Conservation (phyloP, 2,888 invertebrate genomes). For the Laspeyria flexula region DNA sequence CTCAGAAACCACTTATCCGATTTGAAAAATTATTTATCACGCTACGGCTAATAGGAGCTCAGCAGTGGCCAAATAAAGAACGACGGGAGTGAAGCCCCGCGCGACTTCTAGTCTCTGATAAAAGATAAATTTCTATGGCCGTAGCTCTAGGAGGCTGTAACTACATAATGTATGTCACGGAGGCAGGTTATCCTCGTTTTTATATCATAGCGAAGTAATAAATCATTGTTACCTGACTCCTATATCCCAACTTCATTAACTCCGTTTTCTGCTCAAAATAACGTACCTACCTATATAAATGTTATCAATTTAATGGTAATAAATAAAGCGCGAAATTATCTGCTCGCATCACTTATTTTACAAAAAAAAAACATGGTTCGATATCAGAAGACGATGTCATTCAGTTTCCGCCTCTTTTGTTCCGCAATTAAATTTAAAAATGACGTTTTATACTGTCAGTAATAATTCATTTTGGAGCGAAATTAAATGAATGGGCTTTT, state of each 20-base stretch:
- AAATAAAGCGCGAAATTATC: conserved; percentile 29
- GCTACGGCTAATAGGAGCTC: too few relatives aligned
- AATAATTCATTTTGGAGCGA: conserved; percentile 24
- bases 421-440: conserved; percentile 35
- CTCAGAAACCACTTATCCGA: too few relatives aligned
- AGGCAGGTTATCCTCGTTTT: conserved; percentile 1
- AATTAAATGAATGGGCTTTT: conserved; percentile 23
- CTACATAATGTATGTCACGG: neutral
- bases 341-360: conserved; percentile 7
- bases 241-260: conserved; percentile 3
- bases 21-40: too few relatives aligned
- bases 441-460: conserved; percentile 30
- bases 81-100: too few relatives aligned
- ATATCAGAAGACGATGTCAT: conserved; percentile 35
- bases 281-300: conserved; percentile 6
- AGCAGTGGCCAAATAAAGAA: too few relatives aligned
- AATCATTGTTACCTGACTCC: conserved; percentile 7
- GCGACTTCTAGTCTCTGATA: too few relatives aligned
- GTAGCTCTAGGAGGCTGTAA: neutral
- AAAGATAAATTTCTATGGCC: too few relatives aligned
- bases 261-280: conserved; percentile 4
- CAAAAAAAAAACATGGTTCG: conserved; percentile 17
- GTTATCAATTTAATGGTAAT: conserved; percentile 11
- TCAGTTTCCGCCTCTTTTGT: conserved; percentile 31
- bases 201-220: conserved; percentile 1